Percentiles rank a stretch among this genome's conserved stretches.
Conservation (phyloP, 2,113 vertebrate species). For the Hystrix cristata region DNA sequence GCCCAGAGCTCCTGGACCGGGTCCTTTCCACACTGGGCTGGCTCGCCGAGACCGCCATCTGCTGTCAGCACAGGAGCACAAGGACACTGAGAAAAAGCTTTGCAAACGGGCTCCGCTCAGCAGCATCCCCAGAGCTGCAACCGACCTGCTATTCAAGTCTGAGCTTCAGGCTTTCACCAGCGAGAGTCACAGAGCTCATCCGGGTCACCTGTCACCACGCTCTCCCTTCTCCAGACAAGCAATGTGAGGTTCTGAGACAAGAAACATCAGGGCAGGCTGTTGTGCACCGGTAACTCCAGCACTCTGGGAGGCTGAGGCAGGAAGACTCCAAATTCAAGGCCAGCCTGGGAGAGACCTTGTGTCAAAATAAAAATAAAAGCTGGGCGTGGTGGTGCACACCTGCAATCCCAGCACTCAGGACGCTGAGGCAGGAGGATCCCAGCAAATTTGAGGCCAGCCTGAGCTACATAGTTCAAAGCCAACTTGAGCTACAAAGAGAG, state of each 20-base stretch:
- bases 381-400: background rate
- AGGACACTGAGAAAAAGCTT: background rate
- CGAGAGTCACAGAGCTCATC: background rate
- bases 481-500: background rate
- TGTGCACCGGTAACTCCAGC: background rate
- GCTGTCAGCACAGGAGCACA: background rate
- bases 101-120: background rate
- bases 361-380: background rate
- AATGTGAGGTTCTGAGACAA: background rate
- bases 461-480: background rate
- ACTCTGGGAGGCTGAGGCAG: background rate
- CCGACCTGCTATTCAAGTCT: background rate
- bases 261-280: background rate
- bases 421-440: background rate
- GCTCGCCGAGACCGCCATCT: background rate
- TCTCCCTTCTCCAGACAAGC: background rate
- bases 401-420: background rate
- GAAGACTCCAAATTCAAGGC: background rate
- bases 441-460: background rate
- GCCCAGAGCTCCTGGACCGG: background rate
- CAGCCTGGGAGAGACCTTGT: background rate
- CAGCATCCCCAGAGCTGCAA: background rate
- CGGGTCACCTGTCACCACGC: too few relatives aligned
- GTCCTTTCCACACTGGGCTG: background rate
- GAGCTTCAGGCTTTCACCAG: background rate